phyloP scores from a whole-genome alignment of 2,797 vertebrate species.

The Hapalemur alaotrensis region DNA sequence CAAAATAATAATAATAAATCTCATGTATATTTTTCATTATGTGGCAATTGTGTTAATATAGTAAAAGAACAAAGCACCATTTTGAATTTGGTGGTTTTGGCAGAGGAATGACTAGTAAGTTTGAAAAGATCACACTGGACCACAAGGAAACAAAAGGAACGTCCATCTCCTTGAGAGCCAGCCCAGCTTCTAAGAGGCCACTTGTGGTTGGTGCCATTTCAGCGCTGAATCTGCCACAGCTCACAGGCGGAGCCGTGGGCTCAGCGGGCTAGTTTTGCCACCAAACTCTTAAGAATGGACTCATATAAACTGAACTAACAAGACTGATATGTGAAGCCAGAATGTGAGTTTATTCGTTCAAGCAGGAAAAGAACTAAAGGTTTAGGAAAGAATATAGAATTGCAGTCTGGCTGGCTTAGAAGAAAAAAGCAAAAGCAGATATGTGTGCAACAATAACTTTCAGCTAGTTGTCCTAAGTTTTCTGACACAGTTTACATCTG shows the following conservation, averaged over 20 bases:
- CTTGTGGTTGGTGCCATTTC: not conserved
- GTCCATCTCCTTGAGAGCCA: not conserved
- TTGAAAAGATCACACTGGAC: not conserved
- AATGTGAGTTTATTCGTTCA: not conserved
- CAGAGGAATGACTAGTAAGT: not conserved
- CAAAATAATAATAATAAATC: slow-evolving; percentile 1
- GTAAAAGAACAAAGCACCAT: not conserved
- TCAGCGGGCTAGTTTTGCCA: not conserved
- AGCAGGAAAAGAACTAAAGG: not conserved
- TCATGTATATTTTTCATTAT: not conserved
- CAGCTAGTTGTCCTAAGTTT: not conserved
- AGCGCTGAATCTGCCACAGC: not conserved
- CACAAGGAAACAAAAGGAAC: not conserved
- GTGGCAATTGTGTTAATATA: not conserved
- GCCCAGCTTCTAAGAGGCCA: not conserved
- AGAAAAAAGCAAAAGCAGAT: not conserved
- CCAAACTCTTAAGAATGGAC: not conserved
- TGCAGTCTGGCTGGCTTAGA: not conserved
- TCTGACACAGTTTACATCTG: not conserved
- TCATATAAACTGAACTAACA: not conserved
- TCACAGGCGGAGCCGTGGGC: not conserved
- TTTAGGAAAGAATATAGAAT: not conserved
- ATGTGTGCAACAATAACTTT: not conserved
- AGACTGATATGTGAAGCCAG: not conserved
- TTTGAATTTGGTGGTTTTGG: not conserved